A percentile compares a stretch with the other conserved stretches of the same genome.
Evolutionary conservation across 2,888 invertebrate genomes (phyloP).

Genomic region (Anarsia innoxiella): DNA sequence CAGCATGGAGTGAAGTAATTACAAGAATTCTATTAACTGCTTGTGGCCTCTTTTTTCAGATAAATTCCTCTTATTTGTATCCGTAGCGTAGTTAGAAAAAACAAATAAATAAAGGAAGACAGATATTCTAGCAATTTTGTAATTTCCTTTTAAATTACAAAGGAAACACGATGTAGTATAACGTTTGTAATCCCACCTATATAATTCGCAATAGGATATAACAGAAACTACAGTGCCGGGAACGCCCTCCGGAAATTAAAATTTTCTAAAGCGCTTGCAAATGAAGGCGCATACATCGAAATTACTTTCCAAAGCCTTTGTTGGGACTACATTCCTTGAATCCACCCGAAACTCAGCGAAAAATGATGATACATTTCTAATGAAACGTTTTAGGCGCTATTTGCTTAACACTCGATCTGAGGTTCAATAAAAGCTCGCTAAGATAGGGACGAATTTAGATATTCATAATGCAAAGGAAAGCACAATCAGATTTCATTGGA

Average conservation of each 20-base stretch:
- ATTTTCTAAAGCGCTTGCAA: constrained; percentile 55
- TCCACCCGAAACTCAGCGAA: constrained; percentile 25
- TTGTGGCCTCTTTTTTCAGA: too few species aligned
- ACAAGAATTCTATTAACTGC: too few species aligned
- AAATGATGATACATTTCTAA: constrained; percentile 40
- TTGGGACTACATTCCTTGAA: constrained; percentile 35
- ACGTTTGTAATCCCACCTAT: too few species aligned
- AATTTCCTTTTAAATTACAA: not conserved
- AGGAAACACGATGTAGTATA: not conserved
- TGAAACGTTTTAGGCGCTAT: constrained; percentile 40
- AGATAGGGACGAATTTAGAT: constrained; percentile 50
- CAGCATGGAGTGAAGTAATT: too few species aligned
- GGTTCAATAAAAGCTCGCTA: constrained; percentile 48
- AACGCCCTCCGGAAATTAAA: constrained; percentile 46
- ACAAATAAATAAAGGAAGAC: too few species aligned
- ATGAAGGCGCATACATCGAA: constrained; percentile 46
- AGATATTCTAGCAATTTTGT: too few species aligned
- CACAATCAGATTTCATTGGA: constrained; percentile 67
- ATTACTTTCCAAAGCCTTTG: constrained; percentile 46
- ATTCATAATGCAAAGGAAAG: constrained; percentile 66
- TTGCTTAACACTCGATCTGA: constrained; percentile 44
- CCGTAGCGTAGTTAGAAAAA: too few species aligned
- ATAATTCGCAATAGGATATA: not conserved
- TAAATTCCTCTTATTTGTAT: too few species aligned
- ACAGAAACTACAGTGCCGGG: constrained; percentile 9